These are phyloP conservation scores for Nannobrachium achirus DNA, from an alignment of 2,113 vertebrate genomes.

Conservation along the genomic window DNA sequence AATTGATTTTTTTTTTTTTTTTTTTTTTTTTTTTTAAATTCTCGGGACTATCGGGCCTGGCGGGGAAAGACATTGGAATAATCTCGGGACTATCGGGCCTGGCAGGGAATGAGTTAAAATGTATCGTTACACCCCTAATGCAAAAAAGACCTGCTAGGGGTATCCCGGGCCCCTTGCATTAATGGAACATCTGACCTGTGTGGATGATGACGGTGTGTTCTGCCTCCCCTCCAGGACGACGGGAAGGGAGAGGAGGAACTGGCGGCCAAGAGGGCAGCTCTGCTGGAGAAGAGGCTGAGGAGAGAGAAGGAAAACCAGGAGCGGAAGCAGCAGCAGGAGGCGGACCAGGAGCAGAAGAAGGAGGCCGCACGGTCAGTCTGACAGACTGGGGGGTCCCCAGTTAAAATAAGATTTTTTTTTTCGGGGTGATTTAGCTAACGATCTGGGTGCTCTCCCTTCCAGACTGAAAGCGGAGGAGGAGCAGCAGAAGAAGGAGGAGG, in stretches of 20 bases:
- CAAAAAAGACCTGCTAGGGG: no score
- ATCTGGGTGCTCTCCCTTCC: background rate
- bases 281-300: constrained; percentile 92
- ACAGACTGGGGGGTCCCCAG: no score
- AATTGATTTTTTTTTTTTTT: no score
- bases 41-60: no score
- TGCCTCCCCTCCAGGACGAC: constrained; percentile 84
- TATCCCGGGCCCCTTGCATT: no score
- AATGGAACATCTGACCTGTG: background rate
- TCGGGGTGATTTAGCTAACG: background rate
- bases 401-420: no score
- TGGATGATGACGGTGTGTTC: background rate
- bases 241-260: constrained; percentile 93
- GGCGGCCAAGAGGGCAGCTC: constrained; percentile 91
- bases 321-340: constrained; percentile 89
- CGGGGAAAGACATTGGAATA: no score
- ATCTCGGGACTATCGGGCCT: no score
- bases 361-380: constrained; percentile 87
- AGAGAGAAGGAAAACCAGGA: constrained; percentile 91
- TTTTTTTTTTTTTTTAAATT: no score
- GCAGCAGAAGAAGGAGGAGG: constrained; percentile 91
- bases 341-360: constrained; percentile 90
- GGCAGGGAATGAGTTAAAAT: no score
- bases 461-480: constrained; percentile 95
- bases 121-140: no score